Evolutionary conservation across 2,113 vertebrate species (phyloP).

Genomic region (Laterallus jamaicensis): DNA sequence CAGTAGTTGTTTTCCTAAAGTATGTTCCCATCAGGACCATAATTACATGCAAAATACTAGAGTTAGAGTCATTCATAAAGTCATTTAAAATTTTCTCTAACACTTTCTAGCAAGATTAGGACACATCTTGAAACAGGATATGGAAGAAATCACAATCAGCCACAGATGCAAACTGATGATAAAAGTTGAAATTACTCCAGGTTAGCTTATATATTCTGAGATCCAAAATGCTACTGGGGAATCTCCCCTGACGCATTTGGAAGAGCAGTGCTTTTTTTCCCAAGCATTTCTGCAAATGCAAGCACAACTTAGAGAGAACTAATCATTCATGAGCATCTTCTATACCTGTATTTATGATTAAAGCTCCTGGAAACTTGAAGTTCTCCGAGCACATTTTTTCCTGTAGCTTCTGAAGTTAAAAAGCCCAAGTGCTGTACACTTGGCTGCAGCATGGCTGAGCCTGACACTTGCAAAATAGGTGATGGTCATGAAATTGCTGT

Average conservation of each 20-base stretch:
- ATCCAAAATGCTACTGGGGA: not conserved
- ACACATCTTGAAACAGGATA: not conserved
- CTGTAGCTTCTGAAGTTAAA: not conserved
- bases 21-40: slow-evolving; percentile 87
- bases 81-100: slow-evolving; percentile 37
- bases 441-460: not conserved
- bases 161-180: not conserved
- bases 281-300: slow-evolving; percentile 46
- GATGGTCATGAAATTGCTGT: slow-evolving; percentile 11
- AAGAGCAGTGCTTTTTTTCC: slow-evolving; percentile 21
- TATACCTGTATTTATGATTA: slow-evolving; percentile 58
- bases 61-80: slow-evolving; percentile 77
- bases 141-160: not conserved
- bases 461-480: not conserved
- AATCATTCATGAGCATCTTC: slow-evolving; percentile 59
- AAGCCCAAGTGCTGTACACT: not conserved
- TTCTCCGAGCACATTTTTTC: slow-evolving; percentile 19
- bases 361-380: slow-evolving; percentile 65
- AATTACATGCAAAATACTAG: slow-evolving; percentile 88
- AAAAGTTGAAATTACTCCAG: slow-evolving; percentile 10
- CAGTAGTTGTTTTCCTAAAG: slow-evolving; percentile 80
- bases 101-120: not conserved
- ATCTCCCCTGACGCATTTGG: not conserved
- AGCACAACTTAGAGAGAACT: slow-evolving; percentile 22
- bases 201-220: not conserved